Evolutionary conservation across 1,140 invertebrate genomes (phyloP).

Genomic region (Danaus plexippus): DNA sequence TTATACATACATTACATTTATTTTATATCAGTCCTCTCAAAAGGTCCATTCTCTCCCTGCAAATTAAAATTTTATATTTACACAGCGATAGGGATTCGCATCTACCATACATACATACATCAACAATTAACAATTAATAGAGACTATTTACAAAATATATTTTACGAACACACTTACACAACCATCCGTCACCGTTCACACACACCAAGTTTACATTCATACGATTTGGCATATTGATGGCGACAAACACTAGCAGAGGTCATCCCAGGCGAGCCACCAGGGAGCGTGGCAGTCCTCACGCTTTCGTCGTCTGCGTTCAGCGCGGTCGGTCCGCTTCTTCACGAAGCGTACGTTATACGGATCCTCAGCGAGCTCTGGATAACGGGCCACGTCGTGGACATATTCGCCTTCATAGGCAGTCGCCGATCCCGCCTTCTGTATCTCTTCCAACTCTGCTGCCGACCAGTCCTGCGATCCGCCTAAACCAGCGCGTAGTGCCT

Average conservation of each 20-base stretch:
- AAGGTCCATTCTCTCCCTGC: constrained; percentile 71
- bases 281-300: constrained; percentile 52
- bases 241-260: constrained; percentile 63
- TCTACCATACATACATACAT: constrained; percentile 71
- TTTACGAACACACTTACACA: constrained; percentile 44
- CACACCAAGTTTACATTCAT: constrained; percentile 52
- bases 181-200: constrained; percentile 51
- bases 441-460: constrained; percentile 87
- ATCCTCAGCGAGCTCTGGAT: constrained; percentile 95
- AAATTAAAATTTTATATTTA: constrained; percentile 71
- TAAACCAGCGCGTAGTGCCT: constrained; percentile 83
- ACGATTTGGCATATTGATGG: constrained; percentile 67
- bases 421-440: constrained; percentile 85
- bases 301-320: constrained; percentile 77
- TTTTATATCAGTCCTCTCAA: constrained; percentile 71
- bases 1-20: constrained; percentile 72
- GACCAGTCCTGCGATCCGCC: constrained; percentile 82
- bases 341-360: constrained; percentile 93
- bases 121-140: constrained; percentile 72
- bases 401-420: constrained; percentile 91
- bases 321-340: constrained; percentile 80
- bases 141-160: constrained; percentile 71
- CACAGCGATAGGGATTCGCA: constrained; percentile 70
- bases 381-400: constrained; percentile 88
- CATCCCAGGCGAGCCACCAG: constrained; percentile 61